Conservation (phyloP, 1,140 invertebrate genomes). For the Leptinotarsa texana region DNA sequence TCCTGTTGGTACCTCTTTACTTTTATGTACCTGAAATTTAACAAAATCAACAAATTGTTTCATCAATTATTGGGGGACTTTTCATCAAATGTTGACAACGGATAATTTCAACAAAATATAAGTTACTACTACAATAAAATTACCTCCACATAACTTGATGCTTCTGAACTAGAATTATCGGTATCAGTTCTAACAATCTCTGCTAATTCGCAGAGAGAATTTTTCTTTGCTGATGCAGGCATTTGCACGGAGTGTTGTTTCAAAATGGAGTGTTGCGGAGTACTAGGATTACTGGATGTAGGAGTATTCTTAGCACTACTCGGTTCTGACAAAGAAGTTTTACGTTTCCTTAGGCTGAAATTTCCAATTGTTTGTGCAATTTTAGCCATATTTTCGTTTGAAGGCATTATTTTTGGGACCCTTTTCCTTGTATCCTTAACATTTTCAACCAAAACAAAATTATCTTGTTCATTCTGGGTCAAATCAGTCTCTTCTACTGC, state of each 20-base stretch:
- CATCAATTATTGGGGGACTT: too few relatives aligned
- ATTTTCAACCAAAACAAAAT: slow-evolving; percentile 48
- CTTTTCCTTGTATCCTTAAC: slow-evolving; percentile 46
- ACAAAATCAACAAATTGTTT: not conserved
- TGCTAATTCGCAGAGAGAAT: slow-evolving; percentile 48
- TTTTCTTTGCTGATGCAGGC: slow-evolving; percentile 51
- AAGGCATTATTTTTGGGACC: slow-evolving; percentile 45
- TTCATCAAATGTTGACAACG: not conserved
- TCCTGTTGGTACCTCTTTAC: slow-evolving; percentile 53
- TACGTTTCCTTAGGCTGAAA: slow-evolving; percentile 61
- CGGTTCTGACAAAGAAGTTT: slow-evolving; percentile 60
- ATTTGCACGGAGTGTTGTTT: slow-evolving; percentile 21
- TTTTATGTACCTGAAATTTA: slow-evolving; percentile 52
- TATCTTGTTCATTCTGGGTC: slow-evolving; percentile 42
- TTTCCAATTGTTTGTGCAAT: slow-evolving; percentile 54
- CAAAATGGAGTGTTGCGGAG: slow-evolving; percentile 28
- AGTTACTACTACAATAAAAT: not conserved
- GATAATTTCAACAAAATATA: not conserved
- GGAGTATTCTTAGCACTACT: slow-evolving; percentile 61
- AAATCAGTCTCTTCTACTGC: slow-evolving; percentile 35
- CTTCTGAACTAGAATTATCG: slow-evolving; percentile 41
- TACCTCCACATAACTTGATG: slow-evolving; percentile 38
- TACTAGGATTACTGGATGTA: slow-evolving; percentile 57
- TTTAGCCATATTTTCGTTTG: slow-evolving; percentile 54
- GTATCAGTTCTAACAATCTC: slow-evolving; percentile 47